phyloP scores from a whole-genome alignment of 1,140 invertebrate genomes.

The Lasioglossum baleicum region DNA sequence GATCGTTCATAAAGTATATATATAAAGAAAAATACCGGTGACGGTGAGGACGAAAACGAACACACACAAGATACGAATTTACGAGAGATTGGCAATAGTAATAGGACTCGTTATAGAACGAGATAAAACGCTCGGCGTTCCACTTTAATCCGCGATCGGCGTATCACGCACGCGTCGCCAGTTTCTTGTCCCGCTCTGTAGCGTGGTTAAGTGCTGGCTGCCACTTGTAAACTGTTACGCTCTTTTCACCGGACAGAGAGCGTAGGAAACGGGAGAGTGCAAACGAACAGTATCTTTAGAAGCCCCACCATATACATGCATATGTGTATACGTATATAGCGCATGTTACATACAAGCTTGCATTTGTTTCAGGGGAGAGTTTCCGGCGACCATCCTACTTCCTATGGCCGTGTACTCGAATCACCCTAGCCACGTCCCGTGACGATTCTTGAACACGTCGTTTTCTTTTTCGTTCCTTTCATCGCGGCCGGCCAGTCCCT shows the following conservation, averaged over 20 bases:
- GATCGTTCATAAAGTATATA: too few relatives aligned
- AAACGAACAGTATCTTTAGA: slow-evolving; percentile 36
- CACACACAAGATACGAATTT: too few relatives aligned
- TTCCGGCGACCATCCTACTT: slow-evolving; percentile 76
- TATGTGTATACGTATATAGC: too few relatives aligned
- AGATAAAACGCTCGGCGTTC: too few relatives aligned
- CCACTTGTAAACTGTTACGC: slow-evolving; percentile 57
- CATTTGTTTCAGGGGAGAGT: slow-evolving; percentile 55
- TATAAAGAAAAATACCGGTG: too few relatives aligned
- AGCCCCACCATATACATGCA: slow-evolving; percentile 15
- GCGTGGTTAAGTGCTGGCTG: slow-evolving; percentile 49
- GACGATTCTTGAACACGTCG: too few relatives aligned
- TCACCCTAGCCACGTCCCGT: slow-evolving; percentile 55
- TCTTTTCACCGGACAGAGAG: slow-evolving; percentile 49
- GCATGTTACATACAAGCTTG: too few relatives aligned
- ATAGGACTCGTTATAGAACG: too few relatives aligned
- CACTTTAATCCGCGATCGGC: slow-evolving; percentile 21
- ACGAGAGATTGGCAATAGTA: too few relatives aligned
- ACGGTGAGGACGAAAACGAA: too few relatives aligned
- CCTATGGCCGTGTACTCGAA: slow-evolving; percentile 61
- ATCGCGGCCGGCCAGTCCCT: too few relatives aligned
- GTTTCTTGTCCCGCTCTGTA: slow-evolving; percentile 23
- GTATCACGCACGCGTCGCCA: slow-evolving; percentile 18
- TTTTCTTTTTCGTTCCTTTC: too few relatives aligned
- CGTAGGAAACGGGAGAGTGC: slow-evolving; percentile 47